Evolutionary conservation across 2,797 vertebrate genomes (phyloP).

Genomic region (Heliangelus exortis): DNA sequence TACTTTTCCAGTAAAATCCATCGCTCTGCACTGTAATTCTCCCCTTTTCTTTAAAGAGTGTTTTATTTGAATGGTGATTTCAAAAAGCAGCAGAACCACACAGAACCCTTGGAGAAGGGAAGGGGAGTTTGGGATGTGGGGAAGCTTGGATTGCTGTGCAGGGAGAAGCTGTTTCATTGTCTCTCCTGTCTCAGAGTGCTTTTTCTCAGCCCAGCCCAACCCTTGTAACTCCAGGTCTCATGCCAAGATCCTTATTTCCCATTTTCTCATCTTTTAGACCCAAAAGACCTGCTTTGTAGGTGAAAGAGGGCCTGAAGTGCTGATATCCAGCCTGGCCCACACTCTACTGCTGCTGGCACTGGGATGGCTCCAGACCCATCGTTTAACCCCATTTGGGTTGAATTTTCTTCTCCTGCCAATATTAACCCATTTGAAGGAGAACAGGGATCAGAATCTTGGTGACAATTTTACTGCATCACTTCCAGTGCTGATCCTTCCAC

Average conservation of each 20-base stretch:
- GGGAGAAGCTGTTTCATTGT: no score
- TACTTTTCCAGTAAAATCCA: not conserved
- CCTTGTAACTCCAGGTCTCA: no score
- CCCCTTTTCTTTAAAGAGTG: not conserved
- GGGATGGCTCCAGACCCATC: not conserved
- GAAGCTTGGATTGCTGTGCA: no score
- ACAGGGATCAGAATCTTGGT: not conserved
- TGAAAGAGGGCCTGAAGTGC: not conserved
- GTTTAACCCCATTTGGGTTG: not conserved
- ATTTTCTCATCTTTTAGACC: not conserved
- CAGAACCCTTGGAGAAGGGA: no score
- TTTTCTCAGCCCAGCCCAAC: no score
- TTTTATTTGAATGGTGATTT: not conserved
- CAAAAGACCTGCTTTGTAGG: not conserved
- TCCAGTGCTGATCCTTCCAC: not conserved
- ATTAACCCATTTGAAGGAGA: not conserved
- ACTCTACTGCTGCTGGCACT: not conserved
- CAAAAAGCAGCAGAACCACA: not conserved
- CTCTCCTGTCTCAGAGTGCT: no score
- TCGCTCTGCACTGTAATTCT: not conserved
- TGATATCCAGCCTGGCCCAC: not conserved
- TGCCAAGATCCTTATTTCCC: not conserved
- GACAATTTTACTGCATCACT: not conserved
- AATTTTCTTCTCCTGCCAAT: not conserved
- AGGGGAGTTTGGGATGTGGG: no score